Evolutionary conservation across 64 coral and sea anemone genomes (phyloP).

Genomic region (Stylophora pistillata): DNA sequence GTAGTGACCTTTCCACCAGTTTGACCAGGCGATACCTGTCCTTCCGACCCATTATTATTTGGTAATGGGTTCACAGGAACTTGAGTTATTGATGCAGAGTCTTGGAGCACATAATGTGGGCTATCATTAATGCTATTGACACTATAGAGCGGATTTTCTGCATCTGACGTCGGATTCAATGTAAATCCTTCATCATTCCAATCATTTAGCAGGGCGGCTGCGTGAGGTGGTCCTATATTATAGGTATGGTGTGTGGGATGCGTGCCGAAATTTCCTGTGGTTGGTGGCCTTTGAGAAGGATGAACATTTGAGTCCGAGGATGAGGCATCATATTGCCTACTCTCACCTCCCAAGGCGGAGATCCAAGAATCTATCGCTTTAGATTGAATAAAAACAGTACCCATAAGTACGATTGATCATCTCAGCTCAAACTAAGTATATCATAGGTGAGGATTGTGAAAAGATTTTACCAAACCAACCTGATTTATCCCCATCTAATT

Average conservation of each 20-base stretch:
- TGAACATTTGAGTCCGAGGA: neutral
- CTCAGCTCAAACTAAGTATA: too few relatives aligned
- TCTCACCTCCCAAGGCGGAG: neutral
- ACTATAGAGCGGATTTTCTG: neutral
- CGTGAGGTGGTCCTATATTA: neutral
- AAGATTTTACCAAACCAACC: neutral
- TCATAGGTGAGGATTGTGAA: too few relatives aligned
- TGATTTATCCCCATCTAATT: neutral
- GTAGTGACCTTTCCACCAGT: neutral
- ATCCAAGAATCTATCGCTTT: constrained; percentile 25
- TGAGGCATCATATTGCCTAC: neutral
- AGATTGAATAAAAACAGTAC: neutral
- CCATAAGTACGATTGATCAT: neutral
- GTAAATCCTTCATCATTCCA: neutral
- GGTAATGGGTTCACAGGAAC: neutral
- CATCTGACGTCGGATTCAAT: neutral
- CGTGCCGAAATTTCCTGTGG: neutral
- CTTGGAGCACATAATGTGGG: neutral
- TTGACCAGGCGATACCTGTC: neutral
- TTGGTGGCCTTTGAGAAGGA: neutral
- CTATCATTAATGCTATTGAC: neutral
- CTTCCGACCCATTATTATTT: neutral
- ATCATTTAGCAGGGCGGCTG: neutral
- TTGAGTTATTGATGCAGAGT: neutral
- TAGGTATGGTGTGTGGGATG: neutral